These are phyloP conservation scores for Drosophila subquinaria DNA, from an alignment of 2,888 invertebrate genomes.

Conservation along the genomic window DNA sequence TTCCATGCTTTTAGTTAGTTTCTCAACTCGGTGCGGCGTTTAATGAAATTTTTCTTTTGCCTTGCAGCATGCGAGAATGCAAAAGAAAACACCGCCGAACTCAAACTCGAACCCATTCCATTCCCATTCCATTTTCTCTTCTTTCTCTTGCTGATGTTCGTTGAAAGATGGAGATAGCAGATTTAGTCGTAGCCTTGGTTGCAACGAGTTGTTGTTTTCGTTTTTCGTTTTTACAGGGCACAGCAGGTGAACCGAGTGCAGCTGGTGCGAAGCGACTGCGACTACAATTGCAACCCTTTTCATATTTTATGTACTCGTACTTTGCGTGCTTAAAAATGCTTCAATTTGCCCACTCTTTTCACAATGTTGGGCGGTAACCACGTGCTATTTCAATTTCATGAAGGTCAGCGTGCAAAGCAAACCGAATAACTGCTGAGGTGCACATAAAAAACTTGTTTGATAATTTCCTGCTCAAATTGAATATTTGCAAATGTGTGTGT, in stretches of 20 bases:
- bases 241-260: slow-evolving; percentile 18
- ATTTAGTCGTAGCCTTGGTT: slow-evolving; percentile 14
- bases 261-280: slow-evolving; percentile 26
- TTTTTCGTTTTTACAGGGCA: slow-evolving; percentile 11
- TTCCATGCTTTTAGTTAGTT: slow-evolving; percentile 64
- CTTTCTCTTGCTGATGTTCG: neutral
- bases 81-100: neutral
- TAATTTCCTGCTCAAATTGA: slow-evolving; percentile 78
- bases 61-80: slow-evolving; percentile 27
- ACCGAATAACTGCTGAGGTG: slow-evolving; percentile 38
- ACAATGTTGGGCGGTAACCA: slow-evolving; percentile 15
- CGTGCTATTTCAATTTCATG: slow-evolving; percentile 54
- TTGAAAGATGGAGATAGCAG: neutral
- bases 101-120: slow-evolving; percentile 10
- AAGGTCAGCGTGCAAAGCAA: slow-evolving; percentile 63
- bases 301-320: slow-evolving; percentile 77
- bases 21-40: slow-evolving; percentile 56
- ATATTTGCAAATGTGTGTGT: slow-evolving; percentile 64
- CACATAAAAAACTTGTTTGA: slow-evolving; percentile 62
- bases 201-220: slow-evolving; percentile 8
- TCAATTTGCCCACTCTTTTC: slow-evolving; percentile 47
- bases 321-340: slow-evolving; percentile 76
- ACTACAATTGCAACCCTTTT: slow-evolving; percentile 62
- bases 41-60: slow-evolving; percentile 69
- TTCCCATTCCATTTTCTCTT: slow-evolving; percentile 43